phyloP scores from a whole-genome alignment of 2,113 vertebrate species.

The Rhinoptilus africanus region DNA sequence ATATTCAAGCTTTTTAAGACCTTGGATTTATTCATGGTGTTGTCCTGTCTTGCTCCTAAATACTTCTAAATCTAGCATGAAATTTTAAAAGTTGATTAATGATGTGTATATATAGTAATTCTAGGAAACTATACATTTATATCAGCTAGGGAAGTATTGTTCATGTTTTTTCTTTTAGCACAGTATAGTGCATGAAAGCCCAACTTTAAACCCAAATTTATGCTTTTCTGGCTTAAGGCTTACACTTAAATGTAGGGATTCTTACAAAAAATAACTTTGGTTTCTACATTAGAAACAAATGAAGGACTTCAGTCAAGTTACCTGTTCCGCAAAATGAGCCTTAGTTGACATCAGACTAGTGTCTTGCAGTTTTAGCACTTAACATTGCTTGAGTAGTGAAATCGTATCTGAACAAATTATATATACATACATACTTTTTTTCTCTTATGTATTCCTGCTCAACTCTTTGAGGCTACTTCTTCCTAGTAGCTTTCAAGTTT shows the following conservation, averaged over 20 bases:
- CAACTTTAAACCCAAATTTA: neutral
- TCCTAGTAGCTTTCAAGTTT: neutral
- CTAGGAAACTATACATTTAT: neutral
- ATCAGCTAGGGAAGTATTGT: neutral
- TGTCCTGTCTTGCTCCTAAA: neutral
- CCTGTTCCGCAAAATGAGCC: neutral
- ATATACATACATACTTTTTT: neutral
- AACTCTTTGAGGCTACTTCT: neutral
- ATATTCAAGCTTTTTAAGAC: neutral
- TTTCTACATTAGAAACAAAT: neutral
- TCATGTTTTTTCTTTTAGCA: neutral
- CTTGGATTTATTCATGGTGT: neutral
- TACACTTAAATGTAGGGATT: neutral
- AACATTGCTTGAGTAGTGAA: neutral
- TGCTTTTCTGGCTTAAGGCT: neutral
- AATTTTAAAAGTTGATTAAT: neutral
- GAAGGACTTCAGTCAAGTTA: neutral
- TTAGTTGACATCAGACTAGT: neutral
- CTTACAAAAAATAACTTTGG: neutral
- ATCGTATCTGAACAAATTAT: neutral
- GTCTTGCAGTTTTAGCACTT: neutral
- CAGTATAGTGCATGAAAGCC: neutral
- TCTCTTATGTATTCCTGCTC: neutral
- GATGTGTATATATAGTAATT: neutral
- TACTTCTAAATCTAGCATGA: neutral